Percentiles rank a stretch among this genome's conserved stretches.
Evolutionary conservation across 2,113 vertebrate species (phyloP).

Genomic region (Eira barbara): DNA sequence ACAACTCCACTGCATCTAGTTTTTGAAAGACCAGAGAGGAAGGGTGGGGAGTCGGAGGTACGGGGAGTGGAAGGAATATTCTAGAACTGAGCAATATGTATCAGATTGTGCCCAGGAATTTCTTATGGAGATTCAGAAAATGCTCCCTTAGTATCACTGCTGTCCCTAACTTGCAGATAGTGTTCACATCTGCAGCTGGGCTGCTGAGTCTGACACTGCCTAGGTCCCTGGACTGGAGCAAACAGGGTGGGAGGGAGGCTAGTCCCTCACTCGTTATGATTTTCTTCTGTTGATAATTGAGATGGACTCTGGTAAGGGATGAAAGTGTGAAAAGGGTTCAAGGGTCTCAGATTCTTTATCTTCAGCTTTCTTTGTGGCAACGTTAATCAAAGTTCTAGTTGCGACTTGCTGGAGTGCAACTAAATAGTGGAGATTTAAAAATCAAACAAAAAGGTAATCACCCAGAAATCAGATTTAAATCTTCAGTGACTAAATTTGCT

Average conservation of each 20-base stretch:
- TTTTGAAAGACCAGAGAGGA: neutral
- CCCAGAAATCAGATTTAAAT: conserved; percentile 79
- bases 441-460: conserved; percentile 81
- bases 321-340: neutral
- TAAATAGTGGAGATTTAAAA: conserved; percentile 80
- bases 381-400: conserved; percentile 74
- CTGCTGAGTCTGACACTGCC: neutral
- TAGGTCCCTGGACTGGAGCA: neutral
- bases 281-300: neutral
- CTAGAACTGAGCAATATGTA: neutral
- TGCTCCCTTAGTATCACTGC: neutral
- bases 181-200: neutral
- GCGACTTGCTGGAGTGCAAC: conserved; percentile 68
- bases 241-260: neutral
- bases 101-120: neutral
- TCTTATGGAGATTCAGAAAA: neutral
- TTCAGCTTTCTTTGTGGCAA: conserved; percentile 63
- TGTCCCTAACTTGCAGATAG: neutral
- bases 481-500: conserved; percentile 59
- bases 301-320: neutral
- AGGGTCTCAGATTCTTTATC: conserved; percentile 58
- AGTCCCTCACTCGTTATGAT: neutral
- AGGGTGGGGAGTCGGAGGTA: neutral
- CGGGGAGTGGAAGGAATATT: neutral
- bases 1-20: neutral